Evolutionary conservation across 2,888 invertebrate species (phyloP), one percentile per base, ranked within the genome.

Genomic region (Andrena camellia): DNA sequence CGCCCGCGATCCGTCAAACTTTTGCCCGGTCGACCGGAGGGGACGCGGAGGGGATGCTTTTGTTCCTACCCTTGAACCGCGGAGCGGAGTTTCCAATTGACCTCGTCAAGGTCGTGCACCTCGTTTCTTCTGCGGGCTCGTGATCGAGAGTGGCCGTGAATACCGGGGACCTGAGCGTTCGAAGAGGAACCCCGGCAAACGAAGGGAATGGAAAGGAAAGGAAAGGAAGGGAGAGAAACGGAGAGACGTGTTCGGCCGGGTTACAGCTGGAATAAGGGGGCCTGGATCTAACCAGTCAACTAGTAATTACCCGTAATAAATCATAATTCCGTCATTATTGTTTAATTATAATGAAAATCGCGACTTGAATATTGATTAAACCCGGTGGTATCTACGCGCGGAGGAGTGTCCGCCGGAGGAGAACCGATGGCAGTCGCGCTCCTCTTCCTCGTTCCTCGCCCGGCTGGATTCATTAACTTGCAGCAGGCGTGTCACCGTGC

Each of bases 311-410:
- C 85, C 86, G 91, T 88, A 90, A 92, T 92, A 92, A 92, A 93
- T 93, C 92, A 91, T 90, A 88, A 92, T 92, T 90, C 89, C 90
- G 78, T 90, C 90, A 89, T 92, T 91, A 92, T 92, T 93, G 92
- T 92, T 92, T 91, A 92, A 92, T 93, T 92, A 90, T 91, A 91
- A 92, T 92, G 89, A 90, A 92, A 92, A 90, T 90, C 91, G 89
- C 88, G 91, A 85, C 87, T 91, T 89, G 92, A 92, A 92, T 93
- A 93, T 92, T 92, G 90, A 93, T 93, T 88, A 86, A 86, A 88
- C 57, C 72, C 66, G 42, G 52, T 33, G 73, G 72, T 76, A n/a
- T n/a, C n/a, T n/a, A 79, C 70, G 69, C 69, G 72, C 74, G 72
- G 67, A 78, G 82, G 81, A 84, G 85, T 80, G 66, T 57, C 81